Base-by-base conservation (phyloP, 1,140 invertebrate species). In the Bathynomus jamesi region DNA sequence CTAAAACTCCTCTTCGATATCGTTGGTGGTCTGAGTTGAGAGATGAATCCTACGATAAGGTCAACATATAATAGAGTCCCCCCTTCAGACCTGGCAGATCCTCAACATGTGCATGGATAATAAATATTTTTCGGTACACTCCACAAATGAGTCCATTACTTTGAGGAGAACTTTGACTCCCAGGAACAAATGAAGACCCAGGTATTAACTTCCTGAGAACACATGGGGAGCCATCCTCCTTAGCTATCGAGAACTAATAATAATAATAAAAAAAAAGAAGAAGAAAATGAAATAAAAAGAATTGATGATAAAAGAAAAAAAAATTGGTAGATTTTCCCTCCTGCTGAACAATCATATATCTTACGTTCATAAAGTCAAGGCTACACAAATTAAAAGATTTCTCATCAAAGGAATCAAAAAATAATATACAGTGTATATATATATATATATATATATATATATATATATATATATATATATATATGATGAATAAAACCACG, bases 381-480 rank as follows among this genome's bases (percentile, higher is more conserved):
- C n/a, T n/a, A n/a, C n/a, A n/a, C n/a, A n/a, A n/a, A n/a, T n/a
- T n/a, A n/a, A n/a, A n/a, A n/a, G n/a, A n/a, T n/a, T n/a, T n/a
- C n/a, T n/a, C n/a, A n/a, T n/a, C n/a, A n/a, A n/a, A n/a, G n/a
- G n/a, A n/a, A n/a, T n/a, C n/a, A n/a, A n/a, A n/a, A n/a, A n/a
- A n/a, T n/a, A n/a, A n/a, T n/a, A n/a, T n/a, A n/a, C n/a, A n/a
- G n/a, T n/a, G n/a, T 53, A 53, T 53, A 53, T 53, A 53, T 53
- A 53, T 53, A 53, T 53, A 53, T 53, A 53, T 53, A 53, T 53
- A 40, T 53, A 53, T 53, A 53, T 53, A 53, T 53, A 53, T 53
- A 53, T 53, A 53, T 53, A 53, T 53, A 53, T 53, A 53, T 53
- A 53, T 53, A 53, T 53, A 53, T 53, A 53, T 53, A 53, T 53